A percentile compares a stretch with the other conserved stretches of the same genome.
Conservation (phyloP, 2,113 vertebrate genomes). For the Zosterops japonicus region DNA sequence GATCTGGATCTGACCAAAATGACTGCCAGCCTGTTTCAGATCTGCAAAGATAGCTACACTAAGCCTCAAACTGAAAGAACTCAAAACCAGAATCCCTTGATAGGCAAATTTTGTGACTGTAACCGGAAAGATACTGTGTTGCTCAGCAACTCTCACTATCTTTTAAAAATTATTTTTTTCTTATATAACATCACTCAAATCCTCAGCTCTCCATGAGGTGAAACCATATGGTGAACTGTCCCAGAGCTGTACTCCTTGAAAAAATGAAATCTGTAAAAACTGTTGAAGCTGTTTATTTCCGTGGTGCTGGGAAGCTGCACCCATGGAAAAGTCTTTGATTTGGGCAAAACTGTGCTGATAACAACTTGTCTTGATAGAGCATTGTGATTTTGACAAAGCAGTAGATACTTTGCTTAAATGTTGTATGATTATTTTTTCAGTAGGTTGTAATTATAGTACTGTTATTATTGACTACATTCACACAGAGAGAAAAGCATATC, state of each 20-base stretch:
- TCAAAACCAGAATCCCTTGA: neutral
- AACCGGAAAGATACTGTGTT: neutral
- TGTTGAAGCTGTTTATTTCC: neutral
- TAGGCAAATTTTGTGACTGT: constrained; percentile 26
- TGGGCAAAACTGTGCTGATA: neutral
- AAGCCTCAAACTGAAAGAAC: neutral
- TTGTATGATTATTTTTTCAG: neutral
- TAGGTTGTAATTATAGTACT: neutral
- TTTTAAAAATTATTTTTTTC: neutral
- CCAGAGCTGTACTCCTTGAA: neutral
- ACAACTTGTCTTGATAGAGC: neutral
- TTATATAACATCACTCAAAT: neutral
- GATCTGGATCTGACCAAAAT: neutral
- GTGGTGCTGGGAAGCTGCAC: neutral
- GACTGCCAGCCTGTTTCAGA: neutral
- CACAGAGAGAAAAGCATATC: neutral
- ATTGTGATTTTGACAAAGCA: neutral
- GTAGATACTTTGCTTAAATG: neutral
- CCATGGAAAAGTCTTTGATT: neutral
- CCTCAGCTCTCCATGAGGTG: neutral
- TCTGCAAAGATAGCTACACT: neutral
- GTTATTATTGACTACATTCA: neutral
- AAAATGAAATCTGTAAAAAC: neutral
- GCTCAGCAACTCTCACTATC: constrained; percentile 37
- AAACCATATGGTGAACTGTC: neutral